These are phyloP conservation scores for human DNA, from an alignment of 2,113 vertebrate genomes.

Conservation along the genomic window GRCh38 chr16:83419001-83419500, in stretches of 20 bases:
- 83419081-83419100: rapidly evolving
- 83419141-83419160: neutral
- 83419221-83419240: neutral
- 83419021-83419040: neutral
- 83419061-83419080: neutral
- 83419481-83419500: neutral
- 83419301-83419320: rapidly evolving
- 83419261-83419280: neutral
- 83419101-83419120: neutral
- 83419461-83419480: neutral
- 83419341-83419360: neutral
- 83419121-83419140: rapidly evolving
- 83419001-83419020: neutral
- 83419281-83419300: neutral
- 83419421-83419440: neutral
- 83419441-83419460: neutral
- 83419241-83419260: neutral
- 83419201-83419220: neutral
- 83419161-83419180: neutral
- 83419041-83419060: rapidly evolving
- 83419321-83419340: neutral
- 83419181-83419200: rapidly evolving
- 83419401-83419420: neutral
- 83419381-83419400: neutral
- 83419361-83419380: neutral